Conservation (phyloP, 2,797 vertebrate species). For the Leucoraja ocellata region DNA sequence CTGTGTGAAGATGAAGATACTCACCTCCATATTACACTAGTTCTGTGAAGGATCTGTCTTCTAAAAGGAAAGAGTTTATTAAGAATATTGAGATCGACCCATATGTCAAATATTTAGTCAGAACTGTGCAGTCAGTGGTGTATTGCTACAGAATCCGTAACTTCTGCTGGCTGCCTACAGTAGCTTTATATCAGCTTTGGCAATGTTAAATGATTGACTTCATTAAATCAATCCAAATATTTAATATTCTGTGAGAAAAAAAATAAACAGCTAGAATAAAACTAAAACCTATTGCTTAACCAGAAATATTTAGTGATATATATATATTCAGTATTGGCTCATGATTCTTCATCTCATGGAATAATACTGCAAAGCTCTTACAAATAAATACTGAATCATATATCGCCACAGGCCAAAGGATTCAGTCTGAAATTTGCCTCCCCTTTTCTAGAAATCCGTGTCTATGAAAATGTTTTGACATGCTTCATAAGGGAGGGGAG, state of each 20-base stretch:
- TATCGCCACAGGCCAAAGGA: background rate
- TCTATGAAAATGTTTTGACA: slow-evolving; percentile 14
- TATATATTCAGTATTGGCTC: background rate
- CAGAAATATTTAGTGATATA: slow-evolving; percentile 15
- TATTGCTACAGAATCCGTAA: background rate
- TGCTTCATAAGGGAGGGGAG: background rate
- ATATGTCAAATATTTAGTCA: background rate
- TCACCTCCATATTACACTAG: background rate
- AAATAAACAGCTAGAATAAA: background rate
- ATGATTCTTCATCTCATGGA: background rate
- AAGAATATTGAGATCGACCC: background rate
- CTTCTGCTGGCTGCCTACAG: background rate
- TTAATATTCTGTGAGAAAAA: background rate
- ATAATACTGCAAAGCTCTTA: background rate
- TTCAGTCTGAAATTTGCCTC: background rate
- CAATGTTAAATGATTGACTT: background rate
- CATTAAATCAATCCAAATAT: background rate
- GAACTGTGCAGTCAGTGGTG: background rate
- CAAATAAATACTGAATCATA: background rate
- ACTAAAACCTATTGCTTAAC: background rate
- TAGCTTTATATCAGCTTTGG: background rate
- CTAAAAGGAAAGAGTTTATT: background rate
- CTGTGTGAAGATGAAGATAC: no score
- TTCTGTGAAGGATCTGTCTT: background rate
- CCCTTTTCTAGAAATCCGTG: background rate